These are phyloP conservation scores for Apamea epomidion DNA, from an alignment of 2,888 invertebrate genomes.

Conservation along the genomic window DNA sequence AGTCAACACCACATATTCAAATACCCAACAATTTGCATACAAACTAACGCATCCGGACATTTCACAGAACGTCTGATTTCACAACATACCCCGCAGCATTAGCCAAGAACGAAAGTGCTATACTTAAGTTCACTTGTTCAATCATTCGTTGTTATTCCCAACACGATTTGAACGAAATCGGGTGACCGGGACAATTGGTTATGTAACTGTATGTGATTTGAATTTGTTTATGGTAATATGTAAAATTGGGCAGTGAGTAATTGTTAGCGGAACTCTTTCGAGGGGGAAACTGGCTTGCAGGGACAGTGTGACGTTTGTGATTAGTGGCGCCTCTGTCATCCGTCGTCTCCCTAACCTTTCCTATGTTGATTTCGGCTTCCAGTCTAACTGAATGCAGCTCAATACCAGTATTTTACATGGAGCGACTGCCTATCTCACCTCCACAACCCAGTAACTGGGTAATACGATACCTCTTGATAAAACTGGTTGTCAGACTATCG, in stretches of 20 bases:
- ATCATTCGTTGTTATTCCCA: slow-evolving; percentile 49
- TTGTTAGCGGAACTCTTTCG: slow-evolving; percentile 3
- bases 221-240: slow-evolving; percentile 48
- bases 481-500: not conserved
- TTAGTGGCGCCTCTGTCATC: too few species aligned
- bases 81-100: slow-evolving; percentile 44
- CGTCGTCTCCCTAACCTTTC: too few species aligned
- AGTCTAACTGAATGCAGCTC: too few species aligned
- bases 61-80: slow-evolving; percentile 53
- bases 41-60: slow-evolving; percentile 50
- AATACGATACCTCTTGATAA: not conserved
- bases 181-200: slow-evolving; percentile 55
- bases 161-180: slow-evolving; percentile 55
- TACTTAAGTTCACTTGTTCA: slow-evolving; percentile 44
- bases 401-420: too few species aligned
- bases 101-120: slow-evolving; percentile 59
- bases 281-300: not conserved
- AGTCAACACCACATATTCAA: slow-evolving; percentile 41
- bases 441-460: too few species aligned
- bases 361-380: too few species aligned
- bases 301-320: slow-evolving; percentile 2
- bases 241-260: slow-evolving; percentile 29
- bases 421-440: too few species aligned
- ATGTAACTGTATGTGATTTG: slow-evolving; percentile 51
- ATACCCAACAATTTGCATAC: slow-evolving; percentile 51